These are phyloP conservation scores for Drosophila parabipectinata DNA, from an alignment of 1,140 invertebrate species.

Conservation along the genomic window DNA sequence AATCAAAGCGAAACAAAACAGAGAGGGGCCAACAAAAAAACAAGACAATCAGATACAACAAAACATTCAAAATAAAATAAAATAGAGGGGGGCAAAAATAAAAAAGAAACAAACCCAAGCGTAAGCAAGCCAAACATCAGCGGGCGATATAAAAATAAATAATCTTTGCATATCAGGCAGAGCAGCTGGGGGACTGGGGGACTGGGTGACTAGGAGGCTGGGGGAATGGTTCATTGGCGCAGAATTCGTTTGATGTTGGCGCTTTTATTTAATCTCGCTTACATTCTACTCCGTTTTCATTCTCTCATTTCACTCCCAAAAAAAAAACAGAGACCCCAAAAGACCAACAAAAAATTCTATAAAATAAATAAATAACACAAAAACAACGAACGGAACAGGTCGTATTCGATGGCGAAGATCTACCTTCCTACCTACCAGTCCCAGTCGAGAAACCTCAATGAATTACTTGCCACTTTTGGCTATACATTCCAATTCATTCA, in stretches of 20 bases:
- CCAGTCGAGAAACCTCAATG: constrained; percentile 38
- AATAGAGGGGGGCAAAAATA: neutral
- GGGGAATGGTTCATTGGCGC: constrained; percentile 80
- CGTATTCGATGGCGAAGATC: constrained; percentile 23
- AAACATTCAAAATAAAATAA: constrained; percentile 3
- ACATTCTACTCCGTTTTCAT: constrained; percentile 44
- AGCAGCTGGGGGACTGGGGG: constrained; percentile 42
- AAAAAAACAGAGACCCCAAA: neutral
- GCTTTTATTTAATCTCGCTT: constrained; percentile 38
- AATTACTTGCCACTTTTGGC: constrained; percentile 25
- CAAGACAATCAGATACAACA: constrained; percentile 25
- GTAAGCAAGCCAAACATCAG: constrained; percentile 74
- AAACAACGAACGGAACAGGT: constrained; percentile 38
- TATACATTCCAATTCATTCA: constrained; percentile 36
- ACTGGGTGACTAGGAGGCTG: constrained; percentile 22
- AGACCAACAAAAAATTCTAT: neutral
- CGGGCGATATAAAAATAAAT: constrained; percentile 77
- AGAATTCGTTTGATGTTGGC: constrained; percentile 74
- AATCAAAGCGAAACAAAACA: constrained; percentile 70
- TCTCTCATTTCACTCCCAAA: constrained; percentile 35
- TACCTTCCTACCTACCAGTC: too few species aligned
- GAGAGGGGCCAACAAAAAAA: constrained; percentile 29
- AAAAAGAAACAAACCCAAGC: constrained; percentile 53
- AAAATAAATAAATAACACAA: constrained; percentile 13
- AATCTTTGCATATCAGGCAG: constrained; percentile 78